phyloP scores from a whole-genome alignment of 2,888 invertebrate species.

The Lucinisca nassula region DNA sequence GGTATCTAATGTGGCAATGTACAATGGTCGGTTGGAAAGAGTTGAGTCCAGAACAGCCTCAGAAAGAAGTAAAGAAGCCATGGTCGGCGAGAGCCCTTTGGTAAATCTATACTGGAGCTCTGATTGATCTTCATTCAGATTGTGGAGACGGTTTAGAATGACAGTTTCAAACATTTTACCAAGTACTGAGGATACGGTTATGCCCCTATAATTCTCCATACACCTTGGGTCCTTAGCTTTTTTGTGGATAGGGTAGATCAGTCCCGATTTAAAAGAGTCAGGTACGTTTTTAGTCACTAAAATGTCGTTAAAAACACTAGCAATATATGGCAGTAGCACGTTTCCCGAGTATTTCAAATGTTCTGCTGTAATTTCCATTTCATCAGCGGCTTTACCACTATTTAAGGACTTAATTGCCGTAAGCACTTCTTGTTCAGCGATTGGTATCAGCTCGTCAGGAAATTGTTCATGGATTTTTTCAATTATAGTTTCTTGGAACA shows the following conservation, averaged over 20 bases:
- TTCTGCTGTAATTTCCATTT: conserved; percentile 3
- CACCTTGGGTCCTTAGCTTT: conserved; percentile 12
- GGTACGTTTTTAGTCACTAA: neutral
- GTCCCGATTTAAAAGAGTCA: neutral
- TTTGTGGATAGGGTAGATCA: conserved; percentile 6
- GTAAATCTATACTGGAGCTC: conserved; percentile 25
- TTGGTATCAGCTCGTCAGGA: neutral
- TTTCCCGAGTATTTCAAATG: conserved; percentile 2
- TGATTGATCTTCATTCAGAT: neutral
- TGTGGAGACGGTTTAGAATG: neutral
- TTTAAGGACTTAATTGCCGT: conserved; percentile 20
- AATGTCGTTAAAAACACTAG: conserved; percentile 18
- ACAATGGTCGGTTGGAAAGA: neutral
- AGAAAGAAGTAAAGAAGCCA: conserved; percentile 12
- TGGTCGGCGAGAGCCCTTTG: conserved; percentile 16
- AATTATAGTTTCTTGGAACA: neutral
- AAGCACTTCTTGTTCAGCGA: neutral
- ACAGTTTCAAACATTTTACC: neutral
- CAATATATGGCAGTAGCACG: neutral
- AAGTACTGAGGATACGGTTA: neutral
- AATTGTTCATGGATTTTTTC: neutral
- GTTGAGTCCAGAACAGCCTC: neutral
- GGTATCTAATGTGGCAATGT: conserved; percentile 17
- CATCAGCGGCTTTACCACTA: conserved; percentile 22
- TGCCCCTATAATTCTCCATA: conserved; percentile 25